Percentiles rank a stretch among this genome's conserved stretches.
Conservation (phyloP, 2,113 vertebrate genomes). For the Myotis yumanensis region DNA sequence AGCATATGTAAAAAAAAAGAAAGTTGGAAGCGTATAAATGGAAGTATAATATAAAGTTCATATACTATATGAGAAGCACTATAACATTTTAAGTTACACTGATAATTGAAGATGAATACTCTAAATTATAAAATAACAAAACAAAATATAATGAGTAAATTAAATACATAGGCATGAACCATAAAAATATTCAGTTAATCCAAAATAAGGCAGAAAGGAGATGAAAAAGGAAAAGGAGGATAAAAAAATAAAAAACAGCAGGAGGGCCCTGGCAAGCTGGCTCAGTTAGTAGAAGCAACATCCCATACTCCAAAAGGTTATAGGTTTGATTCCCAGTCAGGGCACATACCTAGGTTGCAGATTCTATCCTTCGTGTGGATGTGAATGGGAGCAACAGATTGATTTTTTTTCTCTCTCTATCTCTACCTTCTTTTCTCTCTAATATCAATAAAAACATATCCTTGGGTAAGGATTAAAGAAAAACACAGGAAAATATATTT, state of each 20-base stretch:
- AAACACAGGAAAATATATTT: not conserved
- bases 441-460: not conserved
- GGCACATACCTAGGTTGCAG: not conserved
- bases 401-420: not conserved
- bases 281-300: not conserved
- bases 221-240: not conserved
- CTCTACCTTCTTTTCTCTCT: not conserved
- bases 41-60: not conserved
- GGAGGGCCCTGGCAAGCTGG: not conserved
- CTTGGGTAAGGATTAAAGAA: not conserved
- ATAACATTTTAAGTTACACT: conserved; percentile 18
- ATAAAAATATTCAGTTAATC: conserved; percentile 9
- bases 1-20: not conserved
- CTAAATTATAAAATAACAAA: conserved; percentile 31
- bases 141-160: not conserved
- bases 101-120: not conserved
- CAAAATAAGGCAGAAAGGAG: not conserved
- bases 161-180: not conserved
- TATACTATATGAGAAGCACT: not conserved
- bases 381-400: not conserved
- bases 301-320: not conserved
- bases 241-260: conserved; percentile 25
- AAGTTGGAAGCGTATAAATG: not conserved
- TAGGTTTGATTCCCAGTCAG: not conserved
- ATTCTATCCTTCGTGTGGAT: not conserved